Conservation (phyloP, 2,888 invertebrate genomes). For the Macrosoma leucophasiata region DNA sequence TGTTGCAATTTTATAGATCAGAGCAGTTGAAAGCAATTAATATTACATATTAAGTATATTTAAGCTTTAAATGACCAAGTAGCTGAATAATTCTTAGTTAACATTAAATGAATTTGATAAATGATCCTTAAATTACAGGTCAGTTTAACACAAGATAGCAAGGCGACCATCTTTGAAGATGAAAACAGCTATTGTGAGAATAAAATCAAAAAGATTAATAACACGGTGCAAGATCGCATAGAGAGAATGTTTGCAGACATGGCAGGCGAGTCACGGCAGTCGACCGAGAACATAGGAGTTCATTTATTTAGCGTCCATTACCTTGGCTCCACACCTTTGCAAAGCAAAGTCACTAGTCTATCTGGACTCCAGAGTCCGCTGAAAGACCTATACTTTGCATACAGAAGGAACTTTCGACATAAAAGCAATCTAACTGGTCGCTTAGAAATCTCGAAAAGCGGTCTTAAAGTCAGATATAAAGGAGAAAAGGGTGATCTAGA, state of each 20-base stretch:
- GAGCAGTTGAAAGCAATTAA: background rate
- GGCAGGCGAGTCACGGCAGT: slow-evolving; percentile 71
- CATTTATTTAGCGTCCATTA: slow-evolving; percentile 85
- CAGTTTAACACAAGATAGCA: slow-evolving; percentile 48
- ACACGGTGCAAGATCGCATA: slow-evolving; percentile 89
- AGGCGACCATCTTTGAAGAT: slow-evolving; percentile 56
- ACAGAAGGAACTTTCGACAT: slow-evolving; percentile 70
- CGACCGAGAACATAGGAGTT: slow-evolving; percentile 70
- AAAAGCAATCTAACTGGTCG: slow-evolving; percentile 74
- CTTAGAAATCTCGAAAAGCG: slow-evolving; percentile 80
- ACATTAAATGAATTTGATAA: background rate
- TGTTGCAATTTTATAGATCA: slow-evolving; percentile 1
- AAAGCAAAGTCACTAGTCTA: slow-evolving; percentile 87
- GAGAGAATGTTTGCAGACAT: slow-evolving; percentile 89
- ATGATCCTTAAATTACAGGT: slow-evolving; percentile 34
- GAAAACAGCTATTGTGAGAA: slow-evolving; percentile 59
- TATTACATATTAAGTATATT: slow-evolving; percentile 6
- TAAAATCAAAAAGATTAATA: slow-evolving; percentile 61
- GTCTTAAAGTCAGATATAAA: slow-evolving; percentile 83
- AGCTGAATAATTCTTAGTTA: background rate
- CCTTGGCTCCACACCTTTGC: slow-evolving; percentile 86
- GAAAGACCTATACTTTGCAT: slow-evolving; percentile 81
- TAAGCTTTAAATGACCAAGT: no score
- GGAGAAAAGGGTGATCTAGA: slow-evolving; percentile 78
- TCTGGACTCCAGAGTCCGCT: slow-evolving; percentile 89